Evolutionary conservation across 2,113 vertebrate genomes (phyloP).

Genomic region (Talpa occidentalis): DNA sequence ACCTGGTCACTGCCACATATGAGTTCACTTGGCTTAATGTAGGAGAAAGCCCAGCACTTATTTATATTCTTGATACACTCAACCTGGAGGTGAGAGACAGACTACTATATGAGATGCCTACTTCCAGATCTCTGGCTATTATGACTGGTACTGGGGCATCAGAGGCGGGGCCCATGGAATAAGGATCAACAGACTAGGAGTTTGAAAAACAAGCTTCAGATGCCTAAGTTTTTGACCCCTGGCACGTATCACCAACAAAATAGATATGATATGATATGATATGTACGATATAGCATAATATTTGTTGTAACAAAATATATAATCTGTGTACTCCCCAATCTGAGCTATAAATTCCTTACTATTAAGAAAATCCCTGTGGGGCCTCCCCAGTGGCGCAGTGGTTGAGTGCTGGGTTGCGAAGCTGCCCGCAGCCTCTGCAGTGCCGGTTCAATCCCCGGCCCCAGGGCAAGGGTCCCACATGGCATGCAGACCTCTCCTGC

Average conservation of each 20-base stretch:
- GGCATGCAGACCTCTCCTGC: too few species aligned
- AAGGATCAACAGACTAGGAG: not conserved
- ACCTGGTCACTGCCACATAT: conserved; percentile 66
- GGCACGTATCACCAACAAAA: not conserved
- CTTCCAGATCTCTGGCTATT: not conserved
- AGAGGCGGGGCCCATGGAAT: not conserved
- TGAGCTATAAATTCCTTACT: not conserved
- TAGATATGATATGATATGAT: not conserved
- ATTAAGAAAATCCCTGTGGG: not conserved
- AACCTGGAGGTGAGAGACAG: conserved; percentile 8
- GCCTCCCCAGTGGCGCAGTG: too few species aligned
- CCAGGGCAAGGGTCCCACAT: too few species aligned
- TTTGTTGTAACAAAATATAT: not conserved
- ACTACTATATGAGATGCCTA: not conserved
- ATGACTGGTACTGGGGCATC: not conserved
- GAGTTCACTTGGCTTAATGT: not conserved
- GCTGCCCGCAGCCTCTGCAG: too few species aligned
- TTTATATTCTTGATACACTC: not conserved
- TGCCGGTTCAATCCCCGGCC: too few species aligned
- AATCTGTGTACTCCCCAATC: not conserved
- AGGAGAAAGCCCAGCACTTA: conserved; percentile 43
- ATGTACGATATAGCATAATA: not conserved
- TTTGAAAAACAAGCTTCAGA: not conserved
- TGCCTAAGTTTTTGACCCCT: not conserved
- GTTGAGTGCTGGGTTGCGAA: too few species aligned